Evolutionary conservation across 2,888 invertebrate genomes (phyloP).

Genomic region (Drosophila koepferae): DNA sequence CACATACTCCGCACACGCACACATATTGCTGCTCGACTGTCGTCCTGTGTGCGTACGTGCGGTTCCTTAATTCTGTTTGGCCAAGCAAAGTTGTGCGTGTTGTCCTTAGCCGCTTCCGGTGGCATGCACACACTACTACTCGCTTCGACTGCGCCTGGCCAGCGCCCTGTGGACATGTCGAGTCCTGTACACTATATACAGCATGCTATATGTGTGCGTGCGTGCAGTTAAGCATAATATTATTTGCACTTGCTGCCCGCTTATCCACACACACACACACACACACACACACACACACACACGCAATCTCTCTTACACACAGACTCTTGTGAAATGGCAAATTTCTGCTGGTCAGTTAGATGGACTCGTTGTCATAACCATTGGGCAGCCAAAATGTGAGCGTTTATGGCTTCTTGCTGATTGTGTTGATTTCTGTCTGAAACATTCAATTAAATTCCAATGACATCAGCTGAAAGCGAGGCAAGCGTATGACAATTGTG

Average conservation of each 20-base stretch:
- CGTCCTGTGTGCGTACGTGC: conserved; percentile 59
- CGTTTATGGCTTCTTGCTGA: conserved; percentile 56
- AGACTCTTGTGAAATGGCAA: conserved; percentile 25
- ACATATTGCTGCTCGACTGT: background rate
- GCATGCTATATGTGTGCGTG: conserved; percentile 52
- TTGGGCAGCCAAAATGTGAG: conserved; percentile 66
- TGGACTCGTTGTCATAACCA: conserved; percentile 66
- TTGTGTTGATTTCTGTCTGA: conserved; percentile 7
- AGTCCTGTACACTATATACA: background rate
- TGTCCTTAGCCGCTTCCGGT: conserved; percentile 57
- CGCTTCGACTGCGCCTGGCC: conserved; percentile 1
- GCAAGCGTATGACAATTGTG: no score
- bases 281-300: conserved; percentile 17
- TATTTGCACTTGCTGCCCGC: conserved; percentile 74
- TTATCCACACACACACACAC: conserved; percentile 42
- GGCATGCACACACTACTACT: conserved; percentile 29
- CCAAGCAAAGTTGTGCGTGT: conserved; percentile 66
- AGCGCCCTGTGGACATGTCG: conserved; percentile 9
- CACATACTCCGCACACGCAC: conserved; percentile 6
- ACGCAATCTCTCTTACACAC: background rate
- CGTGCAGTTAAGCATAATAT: conserved; percentile 75
- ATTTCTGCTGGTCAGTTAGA: conserved; percentile 52
- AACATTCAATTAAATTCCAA: conserved; percentile 41
- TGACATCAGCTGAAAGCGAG: conserved; percentile 32
- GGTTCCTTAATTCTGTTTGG: conserved; percentile 75